Evolutionary conservation across 2,113 vertebrate genomes (phyloP).

Genomic region (Xiphophorus couchianus): DNA sequence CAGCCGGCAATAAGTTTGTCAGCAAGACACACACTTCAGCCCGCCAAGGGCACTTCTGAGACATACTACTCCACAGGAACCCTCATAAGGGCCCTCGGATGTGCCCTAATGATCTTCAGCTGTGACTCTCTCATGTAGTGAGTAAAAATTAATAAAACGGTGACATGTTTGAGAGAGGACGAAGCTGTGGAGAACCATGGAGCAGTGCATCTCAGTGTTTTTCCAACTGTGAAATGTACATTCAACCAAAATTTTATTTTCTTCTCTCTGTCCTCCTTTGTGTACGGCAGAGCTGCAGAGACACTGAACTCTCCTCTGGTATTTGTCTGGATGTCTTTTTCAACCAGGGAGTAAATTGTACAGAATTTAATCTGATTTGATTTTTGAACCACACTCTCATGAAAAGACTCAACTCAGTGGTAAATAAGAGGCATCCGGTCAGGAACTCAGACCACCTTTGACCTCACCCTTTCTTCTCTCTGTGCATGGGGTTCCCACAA

Average conservation of each 20-base stretch:
- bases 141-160: conserved; percentile 62
- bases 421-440: conserved; percentile 34
- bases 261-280: conserved; percentile 23
- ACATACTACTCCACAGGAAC: conserved; percentile 60
- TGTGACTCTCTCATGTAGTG: conserved; percentile 69
- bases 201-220: conserved; percentile 49
- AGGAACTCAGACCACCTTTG: conserved; percentile 41
- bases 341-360: conserved; percentile 52
- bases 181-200: conserved; percentile 40
- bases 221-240: conserved; percentile 66
- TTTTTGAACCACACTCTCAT: conserved; percentile 31
- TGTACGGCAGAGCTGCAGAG: conserved; percentile 31
- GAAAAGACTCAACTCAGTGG: conserved; percentile 21
- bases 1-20: conserved; percentile 67
- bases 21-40: conserved; percentile 70
- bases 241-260: conserved; percentile 47
- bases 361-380: conserved; percentile 59
- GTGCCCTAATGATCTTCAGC: conserved; percentile 73
- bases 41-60: conserved; percentile 74
- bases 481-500: conserved; percentile 64
- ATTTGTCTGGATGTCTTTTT: conserved; percentile 36
- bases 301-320: conserved; percentile 44
- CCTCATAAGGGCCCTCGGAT: conserved; percentile 72
- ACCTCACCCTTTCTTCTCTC: conserved; percentile 43
- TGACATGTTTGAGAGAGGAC: conserved; percentile 50